These are phyloP conservation scores for Geodia barretti DNA, from an alignment of 37 sponge, comb jelly and placozoan species.

Conservation along the genomic window DNA sequence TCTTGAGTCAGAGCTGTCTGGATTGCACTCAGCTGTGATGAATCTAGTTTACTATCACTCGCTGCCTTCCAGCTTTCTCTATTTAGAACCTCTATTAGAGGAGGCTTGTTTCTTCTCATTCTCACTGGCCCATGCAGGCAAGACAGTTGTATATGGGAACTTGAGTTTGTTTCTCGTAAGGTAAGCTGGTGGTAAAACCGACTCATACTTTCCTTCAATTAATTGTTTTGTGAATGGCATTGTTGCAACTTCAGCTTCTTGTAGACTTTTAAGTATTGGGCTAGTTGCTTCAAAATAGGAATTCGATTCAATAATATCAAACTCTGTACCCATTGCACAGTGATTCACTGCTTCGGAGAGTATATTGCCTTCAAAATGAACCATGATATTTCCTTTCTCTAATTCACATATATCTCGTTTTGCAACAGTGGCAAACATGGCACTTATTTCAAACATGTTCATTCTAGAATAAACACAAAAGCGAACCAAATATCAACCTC, in stretches of 20 bases:
- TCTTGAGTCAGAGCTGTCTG: conserved; percentile 73
- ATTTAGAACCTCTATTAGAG: conserved; percentile 3
- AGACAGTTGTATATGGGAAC: too few species aligned
- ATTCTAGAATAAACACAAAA: conserved; percentile 79
- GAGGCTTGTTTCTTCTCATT: neutral
- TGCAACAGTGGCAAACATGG: conserved; percentile 65
- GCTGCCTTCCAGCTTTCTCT: neutral
- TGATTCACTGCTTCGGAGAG: too few species aligned
- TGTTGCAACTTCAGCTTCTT: conserved; percentile 29
- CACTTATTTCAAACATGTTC: conserved; percentile 31
- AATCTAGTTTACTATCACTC: conserved; percentile 49
- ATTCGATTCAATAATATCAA: conserved; percentile 72
- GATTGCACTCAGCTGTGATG: conserved; percentile 74
- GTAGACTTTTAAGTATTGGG: conserved; percentile 66
- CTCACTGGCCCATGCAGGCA: neutral
- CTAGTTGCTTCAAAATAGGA: conserved; percentile 94
- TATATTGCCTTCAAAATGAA: conserved; percentile 71
- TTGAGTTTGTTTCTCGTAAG: neutral
- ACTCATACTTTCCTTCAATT: conserved; percentile 27
- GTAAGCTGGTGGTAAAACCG: conserved; percentile 42
- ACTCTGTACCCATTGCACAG: conserved; percentile 7
- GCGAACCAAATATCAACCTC: conserved; percentile 83
- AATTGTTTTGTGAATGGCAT: conserved; percentile 74
- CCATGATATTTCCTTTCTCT: conserved; percentile 44
- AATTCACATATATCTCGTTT: conserved; percentile 55